Conservation (phyloP, 1,140 invertebrate species). For the Drosophila lacteicornis region DNA sequence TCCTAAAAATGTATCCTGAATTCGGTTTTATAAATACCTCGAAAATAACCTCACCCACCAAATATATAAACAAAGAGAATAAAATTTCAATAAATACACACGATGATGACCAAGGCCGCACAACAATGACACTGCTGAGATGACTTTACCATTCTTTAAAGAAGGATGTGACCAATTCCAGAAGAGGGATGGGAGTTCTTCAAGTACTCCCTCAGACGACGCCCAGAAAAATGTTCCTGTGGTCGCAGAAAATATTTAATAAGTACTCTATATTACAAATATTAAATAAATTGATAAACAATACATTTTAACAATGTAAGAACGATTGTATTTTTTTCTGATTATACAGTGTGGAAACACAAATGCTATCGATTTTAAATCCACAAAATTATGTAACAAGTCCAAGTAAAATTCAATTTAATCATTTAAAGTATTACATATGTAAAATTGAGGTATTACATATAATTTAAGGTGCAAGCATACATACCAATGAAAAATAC, state of each 20-base stretch:
- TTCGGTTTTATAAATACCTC: slow-evolving; percentile 26
- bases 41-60: slow-evolving; percentile 76
- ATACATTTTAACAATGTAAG: too few relatives aligned
- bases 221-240: too few relatives aligned
- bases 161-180: too few relatives aligned
- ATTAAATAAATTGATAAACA: too few relatives aligned
- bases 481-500: too few relatives aligned
- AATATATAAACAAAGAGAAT: slow-evolving; percentile 73
- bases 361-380: too few relatives aligned
- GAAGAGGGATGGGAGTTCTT: neutral
- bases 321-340: neutral
- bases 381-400: neutral
- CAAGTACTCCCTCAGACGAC: neutral
- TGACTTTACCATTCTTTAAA: neutral
- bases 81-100: slow-evolving; percentile 51
- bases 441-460: too few relatives aligned
- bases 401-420: too few relatives aligned
- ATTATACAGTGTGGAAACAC: neutral
- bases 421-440: too few relatives aligned
- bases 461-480: too few relatives aligned
- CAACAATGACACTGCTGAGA: neutral
- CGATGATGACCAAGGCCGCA: neutral
- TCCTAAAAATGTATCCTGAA: neutral
- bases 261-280: too few relatives aligned
- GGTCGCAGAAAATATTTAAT: too few relatives aligned